These are phyloP conservation scores for Eidolon helvum DNA, from an alignment of 2,113 vertebrate species.

Conservation along the genomic window DNA sequence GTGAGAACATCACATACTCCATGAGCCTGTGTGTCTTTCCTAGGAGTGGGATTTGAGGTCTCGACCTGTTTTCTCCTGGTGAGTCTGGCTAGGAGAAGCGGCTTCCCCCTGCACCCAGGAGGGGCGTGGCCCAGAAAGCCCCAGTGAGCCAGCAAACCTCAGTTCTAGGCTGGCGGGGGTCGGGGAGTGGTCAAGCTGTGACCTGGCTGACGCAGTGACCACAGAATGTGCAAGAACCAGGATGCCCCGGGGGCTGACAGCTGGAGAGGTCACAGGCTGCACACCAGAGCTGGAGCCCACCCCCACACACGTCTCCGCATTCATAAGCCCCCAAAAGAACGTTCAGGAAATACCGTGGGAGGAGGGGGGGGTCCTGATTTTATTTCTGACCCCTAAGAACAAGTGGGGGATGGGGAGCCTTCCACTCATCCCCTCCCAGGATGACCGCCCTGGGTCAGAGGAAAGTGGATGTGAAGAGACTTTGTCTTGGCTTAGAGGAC, in stretches of 20 bases:
- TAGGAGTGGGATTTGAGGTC: background rate
- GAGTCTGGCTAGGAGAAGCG: background rate
- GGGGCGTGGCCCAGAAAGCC: background rate
- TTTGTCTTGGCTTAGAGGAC: background rate
- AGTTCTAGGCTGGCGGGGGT: too few relatives aligned
- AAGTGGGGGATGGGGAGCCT: background rate
- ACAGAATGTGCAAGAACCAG: rapidly evolving
- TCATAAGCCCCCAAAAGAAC: background rate
- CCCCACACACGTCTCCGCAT: too few relatives aligned
- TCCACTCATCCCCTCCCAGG: rapidly evolving
- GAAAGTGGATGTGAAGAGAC: background rate
- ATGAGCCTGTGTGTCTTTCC: background rate
- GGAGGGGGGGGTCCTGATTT: background rate
- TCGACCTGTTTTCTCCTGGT: background rate
- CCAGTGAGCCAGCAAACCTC: background rate
- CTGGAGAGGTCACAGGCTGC: background rate
- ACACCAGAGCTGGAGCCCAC: rapidly evolving
- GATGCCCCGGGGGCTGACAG: background rate
- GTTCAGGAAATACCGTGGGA: background rate
- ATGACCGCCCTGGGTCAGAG: background rate
- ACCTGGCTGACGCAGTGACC: background rate
- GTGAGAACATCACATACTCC: rapidly evolving
- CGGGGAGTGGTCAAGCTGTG: too few relatives aligned
- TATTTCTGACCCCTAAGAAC: background rate
- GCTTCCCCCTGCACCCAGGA: background rate